Percentiles rank a stretch among this genome's conserved stretches.
Evolutionary conservation across 2,113 vertebrate genomes (phyloP).

Genomic region (Bettongia penicillata): DNA sequence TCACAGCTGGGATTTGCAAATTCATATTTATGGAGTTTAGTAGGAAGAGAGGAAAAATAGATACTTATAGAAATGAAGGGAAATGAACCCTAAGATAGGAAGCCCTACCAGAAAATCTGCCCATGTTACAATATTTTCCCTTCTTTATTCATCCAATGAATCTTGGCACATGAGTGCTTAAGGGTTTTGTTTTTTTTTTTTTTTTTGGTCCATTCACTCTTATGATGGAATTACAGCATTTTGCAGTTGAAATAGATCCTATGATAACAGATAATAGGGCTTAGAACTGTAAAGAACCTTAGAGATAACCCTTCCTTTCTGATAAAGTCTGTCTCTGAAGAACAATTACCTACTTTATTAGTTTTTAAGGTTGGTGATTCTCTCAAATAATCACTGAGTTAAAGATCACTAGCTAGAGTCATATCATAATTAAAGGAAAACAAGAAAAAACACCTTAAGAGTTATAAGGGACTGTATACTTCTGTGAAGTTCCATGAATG

Average conservation of each 20-base stretch:
- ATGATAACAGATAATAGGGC: not conserved
- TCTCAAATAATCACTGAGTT: slow-evolving; percentile 17
- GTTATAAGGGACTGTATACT: not conserved
- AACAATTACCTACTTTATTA: slow-evolving; percentile 15
- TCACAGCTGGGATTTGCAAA: slow-evolving; percentile 2
- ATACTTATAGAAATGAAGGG: not conserved
- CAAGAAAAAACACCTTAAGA: not conserved
- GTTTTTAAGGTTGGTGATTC: slow-evolving; percentile 32
- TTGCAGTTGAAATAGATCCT: not conserved
- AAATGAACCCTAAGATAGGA: not conserved
- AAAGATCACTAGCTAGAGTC: not conserved
- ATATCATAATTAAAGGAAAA: not conserved
- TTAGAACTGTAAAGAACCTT: not conserved
- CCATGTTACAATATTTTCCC: not conserved
- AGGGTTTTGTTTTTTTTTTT: not conserved
- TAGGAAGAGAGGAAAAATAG: not conserved
- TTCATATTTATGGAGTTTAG: not conserved
- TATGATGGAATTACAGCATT: not conserved
- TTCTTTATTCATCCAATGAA: slow-evolving; percentile 10
- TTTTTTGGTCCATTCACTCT: not conserved
- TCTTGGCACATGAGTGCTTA: not conserved
- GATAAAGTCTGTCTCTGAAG: not conserved
- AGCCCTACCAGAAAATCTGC: not conserved
- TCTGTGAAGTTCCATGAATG: not conserved
- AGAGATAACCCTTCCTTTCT: slow-evolving; percentile 1